Base-by-base conservation (phyloP, 2,888 invertebrate genomes). In the Caenorhabditis sp. region DNA sequence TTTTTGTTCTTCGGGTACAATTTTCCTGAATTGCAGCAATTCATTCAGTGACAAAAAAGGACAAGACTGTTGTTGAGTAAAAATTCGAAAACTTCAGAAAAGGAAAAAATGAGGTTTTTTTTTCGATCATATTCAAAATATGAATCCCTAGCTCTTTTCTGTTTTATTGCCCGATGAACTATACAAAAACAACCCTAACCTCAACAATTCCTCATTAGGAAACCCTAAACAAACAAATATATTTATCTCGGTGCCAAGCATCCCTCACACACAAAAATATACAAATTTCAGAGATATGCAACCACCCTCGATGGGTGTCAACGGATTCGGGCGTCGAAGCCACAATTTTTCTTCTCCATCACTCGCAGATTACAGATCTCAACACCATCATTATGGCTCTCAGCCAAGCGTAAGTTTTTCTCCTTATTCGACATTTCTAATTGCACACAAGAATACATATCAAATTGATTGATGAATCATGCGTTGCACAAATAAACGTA, bases 231-330 rank as follows among this genome's bases (percentile, higher is more conserved):
- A 31, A 31, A 31, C 10, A 31, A 31, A 31, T 10, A 31, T 10
- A 31, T 31, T 31, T 31, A 6, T 31, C 5, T 31, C 10, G 31
- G 31, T 31, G 4, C 31, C 4, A 31, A 31, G 3, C 43, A 43
- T 43, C 43, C 43, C 43, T 17, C 17, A 12, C 43, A 43, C 17
- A 17, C 14, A 10, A 31, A 31, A 31, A 43, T 14, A 17, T 14
- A 17, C 43, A 17, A 10, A 17, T 62, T 63, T 26, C 63, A 69
- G 67, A 55, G 65, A 75, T 24, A 75, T 71, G 76, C 68, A 69
- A n/a, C 66, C 79, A 10, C 83, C 81, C 8, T 69, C 78, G 19
- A 83, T 83, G 81, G 81, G 83, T 53, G 65, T 82, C 59, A 82
- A 81, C 65, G 81, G 81, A 69, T 80, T 80, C 58, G 77, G 78